phyloP scores from a whole-genome alignment of 2,888 invertebrate genomes.

The Petrolisthes manimaculis region DNA sequence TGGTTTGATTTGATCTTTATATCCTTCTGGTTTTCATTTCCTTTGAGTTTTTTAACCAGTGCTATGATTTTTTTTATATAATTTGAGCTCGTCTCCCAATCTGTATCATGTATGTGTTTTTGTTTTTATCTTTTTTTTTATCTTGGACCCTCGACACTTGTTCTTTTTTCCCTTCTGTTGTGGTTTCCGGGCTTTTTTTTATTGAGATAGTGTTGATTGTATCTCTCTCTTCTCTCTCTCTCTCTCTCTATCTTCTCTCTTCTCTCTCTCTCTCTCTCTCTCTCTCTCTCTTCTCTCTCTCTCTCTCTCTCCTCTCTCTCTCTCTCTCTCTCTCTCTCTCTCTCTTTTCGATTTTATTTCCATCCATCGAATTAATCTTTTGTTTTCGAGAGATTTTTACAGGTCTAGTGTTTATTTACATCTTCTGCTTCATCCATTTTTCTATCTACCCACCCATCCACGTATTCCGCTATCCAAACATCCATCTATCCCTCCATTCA shows the following conservation, averaged over 20 bases:
- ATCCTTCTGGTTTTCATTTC: neutral
- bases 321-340: slow-evolving; percentile 5
- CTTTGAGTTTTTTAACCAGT: neutral
- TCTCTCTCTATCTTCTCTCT: slow-evolving; percentile 1
- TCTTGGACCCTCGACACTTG: neutral
- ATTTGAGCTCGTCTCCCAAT: neutral
- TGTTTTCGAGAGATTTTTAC: too few relatives aligned
- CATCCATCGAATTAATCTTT: too few relatives aligned
- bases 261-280: neutral
- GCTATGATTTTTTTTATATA: neutral
- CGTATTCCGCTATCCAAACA: too few relatives aligned
- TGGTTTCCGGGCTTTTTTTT: too few relatives aligned
- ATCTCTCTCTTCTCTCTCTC: slow-evolving; percentile 33
- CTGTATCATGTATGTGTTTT: neutral
- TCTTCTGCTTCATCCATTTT: too few relatives aligned
- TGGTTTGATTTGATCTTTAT: neutral
- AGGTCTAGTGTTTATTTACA: too few relatives aligned
- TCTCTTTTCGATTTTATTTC: neutral
- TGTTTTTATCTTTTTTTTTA: neutral
- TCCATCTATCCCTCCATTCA: too few relatives aligned
- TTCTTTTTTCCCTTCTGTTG: neutral
- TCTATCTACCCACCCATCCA: too few relatives aligned
- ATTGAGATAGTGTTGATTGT: too few relatives aligned
- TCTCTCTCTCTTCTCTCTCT: neutral
- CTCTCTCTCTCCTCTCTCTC: neutral